Percentiles rank a stretch among this genome's conserved stretches.
These are phyloP conservation scores for Sinonovacula constricta DNA, from an alignment of 1,140 invertebrate genomes.

Conservation along the genomic window DNA sequence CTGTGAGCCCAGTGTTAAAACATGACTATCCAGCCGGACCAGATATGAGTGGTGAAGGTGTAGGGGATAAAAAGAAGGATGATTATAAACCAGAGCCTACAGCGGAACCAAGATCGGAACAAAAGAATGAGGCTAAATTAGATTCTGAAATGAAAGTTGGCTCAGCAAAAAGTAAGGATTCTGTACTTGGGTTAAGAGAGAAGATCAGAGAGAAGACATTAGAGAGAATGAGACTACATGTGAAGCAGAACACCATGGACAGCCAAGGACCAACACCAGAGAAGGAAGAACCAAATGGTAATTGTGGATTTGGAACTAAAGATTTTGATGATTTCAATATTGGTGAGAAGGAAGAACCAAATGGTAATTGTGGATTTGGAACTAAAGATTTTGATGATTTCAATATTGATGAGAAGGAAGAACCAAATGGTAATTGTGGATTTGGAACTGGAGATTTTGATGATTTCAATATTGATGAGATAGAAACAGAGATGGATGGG, in stretches of 20 bases:
- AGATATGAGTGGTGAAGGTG: background rate
- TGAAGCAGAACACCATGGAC: slow-evolving; percentile 31
- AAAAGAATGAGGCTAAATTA: too few relatives aligned
- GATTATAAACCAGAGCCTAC: too few relatives aligned
- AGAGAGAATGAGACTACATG: slow-evolving; percentile 22
- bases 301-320: too few relatives aligned
- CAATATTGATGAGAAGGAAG: slow-evolving; percentile 20
- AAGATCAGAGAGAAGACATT: slow-evolving; percentile 43
- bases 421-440: too few relatives aligned
- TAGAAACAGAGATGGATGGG: slow-evolving; percentile 59
- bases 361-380: too few relatives aligned
- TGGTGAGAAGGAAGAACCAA: slow-evolving; percentile 25
- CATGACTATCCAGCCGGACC: background rate
- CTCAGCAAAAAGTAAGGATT: slow-evolving; percentile 32
- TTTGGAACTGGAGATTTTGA: slow-evolving; percentile 5
- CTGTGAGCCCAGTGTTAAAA: background rate
- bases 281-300: slow-evolving; percentile 13
- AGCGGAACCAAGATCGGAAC: too few relatives aligned
- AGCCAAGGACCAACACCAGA: slow-evolving; percentile 46
- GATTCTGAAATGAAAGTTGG: too few relatives aligned
- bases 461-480: slow-evolving; percentile 54
- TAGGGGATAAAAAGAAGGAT: background rate
- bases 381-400: slow-evolving; percentile 21
- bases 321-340: slow-evolving; percentile 28
- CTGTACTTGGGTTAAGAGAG: slow-evolving; percentile 27